Base-by-base conservation (phyloP, 2,113 vertebrate genomes). In the Microtus pennsylvanicus region DNA sequence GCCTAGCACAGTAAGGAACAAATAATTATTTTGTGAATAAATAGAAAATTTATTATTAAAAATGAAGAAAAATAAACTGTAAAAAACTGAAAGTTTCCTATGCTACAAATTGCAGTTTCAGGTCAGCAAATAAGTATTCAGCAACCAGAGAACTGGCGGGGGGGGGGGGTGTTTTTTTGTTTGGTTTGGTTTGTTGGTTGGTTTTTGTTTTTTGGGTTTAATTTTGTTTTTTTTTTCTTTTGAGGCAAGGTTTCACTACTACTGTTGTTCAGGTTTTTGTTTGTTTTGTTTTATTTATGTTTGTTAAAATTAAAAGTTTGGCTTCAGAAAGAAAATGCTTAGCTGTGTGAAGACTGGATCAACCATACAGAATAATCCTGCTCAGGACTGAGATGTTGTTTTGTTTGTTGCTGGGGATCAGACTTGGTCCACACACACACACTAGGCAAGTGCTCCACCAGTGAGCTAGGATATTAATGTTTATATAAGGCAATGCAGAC, bases 41-140 rank as follows among this genome's bases (percentile, higher is more conserved):
- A 61, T 42, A 77, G 14, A 81, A 50, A 76, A 50, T 70, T 38
- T 76, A 52, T 17, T 89, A 78, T 74, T 74, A 61, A 91, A 78
- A 78, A 78, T 85, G 81, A 77, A 90, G 10, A 21, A 42, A 38
- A 89, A 75, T 55, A 45, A 65, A 38, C 88, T 55, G 28, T 74
- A 87, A 87, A 90, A 82, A 90, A 65, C 50, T 74, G 17, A 76
- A 97, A 76, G 30, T 81, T 21, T 91, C 24, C 72, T 91, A 82
- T 61, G 80, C 80, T 22, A 61, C 52, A 26, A 82, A 82, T 61
- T 61, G 38, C 21, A 72, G 22, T 91, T 95, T 93, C 11, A 63
- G 7, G 90, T 69, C 33, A 88, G 50, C n/a, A 88, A 78, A 75
- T 80, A 52, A 87, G 10, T 47, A 74, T n/a, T 94, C 80, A 33